phyloP scores from a whole-genome alignment of 2,888 invertebrate genomes.

The Brachynemurus nebulosus region DNA sequence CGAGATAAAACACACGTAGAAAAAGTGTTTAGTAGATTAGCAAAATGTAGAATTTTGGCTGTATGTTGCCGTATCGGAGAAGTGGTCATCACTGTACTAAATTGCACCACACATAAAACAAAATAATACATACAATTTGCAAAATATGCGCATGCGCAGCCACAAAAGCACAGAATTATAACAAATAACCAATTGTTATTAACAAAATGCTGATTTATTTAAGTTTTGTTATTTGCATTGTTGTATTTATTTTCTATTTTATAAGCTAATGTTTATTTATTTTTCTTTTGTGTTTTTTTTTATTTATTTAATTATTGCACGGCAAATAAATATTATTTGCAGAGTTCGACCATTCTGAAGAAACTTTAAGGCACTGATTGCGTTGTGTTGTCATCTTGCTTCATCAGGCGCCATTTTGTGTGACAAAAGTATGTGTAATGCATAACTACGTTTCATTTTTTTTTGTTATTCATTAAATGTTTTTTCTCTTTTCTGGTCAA shows the following conservation, averaged over 20 bases:
- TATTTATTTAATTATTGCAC: slow-evolving; percentile 4
- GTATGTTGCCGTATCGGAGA: too few species aligned
- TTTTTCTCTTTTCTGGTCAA: too few species aligned
- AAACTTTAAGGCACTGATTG: slow-evolving; percentile 9
- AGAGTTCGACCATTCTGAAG: slow-evolving; percentile 9
- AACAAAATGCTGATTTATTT: neutral
- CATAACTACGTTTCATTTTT: too few species aligned
- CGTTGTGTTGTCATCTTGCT: neutral
- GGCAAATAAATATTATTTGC: slow-evolving; percentile 9
- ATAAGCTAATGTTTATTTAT: neutral
- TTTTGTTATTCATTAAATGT: too few species aligned
- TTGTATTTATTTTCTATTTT: neutral
- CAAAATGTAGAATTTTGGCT: too few species aligned
- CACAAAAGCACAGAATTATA: too few species aligned
- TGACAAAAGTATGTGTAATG: slow-evolving; percentile 10
- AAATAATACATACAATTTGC: neutral
- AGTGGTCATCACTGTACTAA: too few species aligned
- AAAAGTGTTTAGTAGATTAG: too few species aligned
- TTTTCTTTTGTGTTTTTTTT: neutral
- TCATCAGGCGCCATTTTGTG: slow-evolving; percentile 9
- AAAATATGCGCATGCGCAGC: too few species aligned
- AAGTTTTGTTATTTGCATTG: neutral
- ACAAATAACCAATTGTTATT: neutral
- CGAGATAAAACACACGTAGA: too few species aligned
- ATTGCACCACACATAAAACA: neutral